Percentiles rank a stretch among this genome's conserved stretches.
phyloP scores from a whole-genome alignment of 2,113 vertebrate genomes.

The Charadrius vociferus region DNA sequence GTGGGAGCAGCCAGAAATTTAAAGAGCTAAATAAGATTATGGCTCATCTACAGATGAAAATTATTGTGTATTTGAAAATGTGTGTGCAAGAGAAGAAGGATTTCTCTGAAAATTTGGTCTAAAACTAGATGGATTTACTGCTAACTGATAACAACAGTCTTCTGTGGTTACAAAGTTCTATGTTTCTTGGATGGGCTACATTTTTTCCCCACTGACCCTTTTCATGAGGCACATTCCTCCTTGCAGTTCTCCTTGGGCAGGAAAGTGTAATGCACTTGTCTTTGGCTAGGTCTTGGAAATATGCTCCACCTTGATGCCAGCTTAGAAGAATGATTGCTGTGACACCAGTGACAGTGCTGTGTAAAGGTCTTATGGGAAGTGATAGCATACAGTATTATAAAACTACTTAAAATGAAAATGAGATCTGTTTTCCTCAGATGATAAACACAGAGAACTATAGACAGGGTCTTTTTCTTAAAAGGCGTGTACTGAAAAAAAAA shows the following conservation, averaged over 20 bases:
- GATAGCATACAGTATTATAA: not conserved
- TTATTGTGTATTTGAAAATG: not conserved
- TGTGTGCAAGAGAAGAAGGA: not conserved
- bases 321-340: not conserved
- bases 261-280: not conserved
- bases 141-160: not conserved
- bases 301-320: not conserved
- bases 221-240: not conserved
- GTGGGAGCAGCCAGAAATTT: not conserved
- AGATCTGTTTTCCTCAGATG: not conserved
- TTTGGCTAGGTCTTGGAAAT: not conserved
- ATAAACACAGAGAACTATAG: not conserved
- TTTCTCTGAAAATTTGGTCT: not conserved
- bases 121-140: not conserved
- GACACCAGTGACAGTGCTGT: not conserved
- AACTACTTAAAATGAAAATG: not conserved
- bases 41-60: not conserved
- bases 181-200: not conserved
- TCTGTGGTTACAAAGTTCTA: not conserved
- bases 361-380: not conserved
- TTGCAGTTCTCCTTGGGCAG: not conserved
- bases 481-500: not conserved
- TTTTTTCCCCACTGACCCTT: not conserved
- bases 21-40: not conserved
- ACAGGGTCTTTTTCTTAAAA: not conserved